These are phyloP conservation scores for Antedon mediterranea DNA, from an alignment of 53 echinoderm and acorn worm genomes.

Conservation along the genomic window DNA sequence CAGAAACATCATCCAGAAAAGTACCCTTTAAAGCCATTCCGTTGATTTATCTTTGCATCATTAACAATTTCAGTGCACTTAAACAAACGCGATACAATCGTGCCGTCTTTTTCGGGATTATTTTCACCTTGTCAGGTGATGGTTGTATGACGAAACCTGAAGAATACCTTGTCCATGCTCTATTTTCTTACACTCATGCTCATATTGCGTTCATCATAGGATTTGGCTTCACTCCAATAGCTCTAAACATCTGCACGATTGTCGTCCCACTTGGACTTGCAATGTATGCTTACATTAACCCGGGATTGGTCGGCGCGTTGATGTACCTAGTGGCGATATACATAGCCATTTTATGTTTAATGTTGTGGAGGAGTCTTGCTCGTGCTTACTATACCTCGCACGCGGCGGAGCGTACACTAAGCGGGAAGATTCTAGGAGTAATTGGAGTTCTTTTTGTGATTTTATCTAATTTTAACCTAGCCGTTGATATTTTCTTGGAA, in stretches of 20 bases:
- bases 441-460: background rate
- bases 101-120: background rate
- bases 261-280: background rate
- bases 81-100: background rate
- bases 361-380: background rate
- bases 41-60: background rate
- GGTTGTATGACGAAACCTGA: background rate
- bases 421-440: background rate
- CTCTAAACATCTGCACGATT: background rate
- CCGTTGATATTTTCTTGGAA: background rate
- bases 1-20: background rate
- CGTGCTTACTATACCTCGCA: background rate
- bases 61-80: background rate
- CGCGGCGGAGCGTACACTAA: background rate
- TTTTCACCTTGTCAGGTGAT: background rate
- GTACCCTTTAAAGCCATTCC: background rate
- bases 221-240: background rate
- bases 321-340: background rate
- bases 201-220: background rate
- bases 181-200: background rate
- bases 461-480: background rate
- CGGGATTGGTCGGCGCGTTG: background rate
- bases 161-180: background rate
- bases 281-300: background rate
- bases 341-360: background rate